phyloP scores from a whole-genome alignment of 1,140 invertebrate genomes.

The Leptonema lineaticorne region DNA sequence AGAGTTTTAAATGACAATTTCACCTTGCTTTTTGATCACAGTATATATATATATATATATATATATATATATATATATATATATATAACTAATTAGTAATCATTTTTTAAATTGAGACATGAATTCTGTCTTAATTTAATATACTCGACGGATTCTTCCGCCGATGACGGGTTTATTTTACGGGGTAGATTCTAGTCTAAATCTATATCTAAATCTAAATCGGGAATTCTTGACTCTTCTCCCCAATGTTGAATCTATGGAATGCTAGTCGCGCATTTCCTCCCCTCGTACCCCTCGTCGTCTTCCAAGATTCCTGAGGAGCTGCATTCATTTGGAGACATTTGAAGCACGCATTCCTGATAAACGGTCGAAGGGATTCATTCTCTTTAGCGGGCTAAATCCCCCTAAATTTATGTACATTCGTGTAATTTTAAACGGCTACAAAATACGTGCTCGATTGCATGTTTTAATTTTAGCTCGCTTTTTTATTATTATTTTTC shows the following conservation, averaged over 20 bases:
- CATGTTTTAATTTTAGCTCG: not conserved
- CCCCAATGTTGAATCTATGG: constrained; percentile 3
- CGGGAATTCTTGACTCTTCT: constrained; percentile 6
- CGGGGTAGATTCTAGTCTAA: not conserved
- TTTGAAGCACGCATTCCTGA: constrained; percentile 29
- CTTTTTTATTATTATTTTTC: not conserved
- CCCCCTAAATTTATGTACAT: constrained; percentile 16
- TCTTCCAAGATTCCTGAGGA: constrained; percentile 7
- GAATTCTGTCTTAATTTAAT: not conserved
- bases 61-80: not conserved
- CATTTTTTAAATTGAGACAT: not conserved
- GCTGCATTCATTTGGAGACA: constrained; percentile 22
- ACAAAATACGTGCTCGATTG: constrained; percentile 17
- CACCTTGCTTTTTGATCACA: no score
- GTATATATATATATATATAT: not conserved
- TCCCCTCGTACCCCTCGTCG: no score
- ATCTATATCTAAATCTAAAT: constrained; percentile 26
- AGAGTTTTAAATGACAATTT: no score
- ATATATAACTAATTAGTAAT: no score
- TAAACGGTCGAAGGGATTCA: constrained; percentile 18
- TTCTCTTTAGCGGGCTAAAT: not conserved
- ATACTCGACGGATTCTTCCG: not conserved
- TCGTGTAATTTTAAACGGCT: constrained; percentile 31
- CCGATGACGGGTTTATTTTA: no score
- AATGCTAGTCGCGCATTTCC: no score